Percentiles rank a stretch among this genome's conserved stretches.
Conservation (phyloP, 2,113 vertebrate genomes). For the Rhea pennata region DNA sequence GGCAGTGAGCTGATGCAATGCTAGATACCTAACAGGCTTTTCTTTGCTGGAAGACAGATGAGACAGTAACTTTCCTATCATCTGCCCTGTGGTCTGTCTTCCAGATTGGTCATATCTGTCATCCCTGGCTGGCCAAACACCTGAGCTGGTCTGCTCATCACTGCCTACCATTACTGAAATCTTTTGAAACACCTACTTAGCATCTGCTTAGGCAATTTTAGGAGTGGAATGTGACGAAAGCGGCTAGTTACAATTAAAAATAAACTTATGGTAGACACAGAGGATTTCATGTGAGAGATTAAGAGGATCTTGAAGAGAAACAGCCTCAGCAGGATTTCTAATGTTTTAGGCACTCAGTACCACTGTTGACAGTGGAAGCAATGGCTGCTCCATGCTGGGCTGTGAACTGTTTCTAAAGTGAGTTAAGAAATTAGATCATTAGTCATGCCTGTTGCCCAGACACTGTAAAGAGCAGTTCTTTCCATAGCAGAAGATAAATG, state of each 20-base stretch:
- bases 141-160: background rate
- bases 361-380: background rate
- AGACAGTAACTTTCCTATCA: background rate
- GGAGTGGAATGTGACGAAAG: background rate
- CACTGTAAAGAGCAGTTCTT: background rate
- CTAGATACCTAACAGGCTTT: rapidly evolving
- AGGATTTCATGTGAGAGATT: background rate
- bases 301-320: background rate
- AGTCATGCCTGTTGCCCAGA: background rate
- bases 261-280: rapidly evolving
- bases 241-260: background rate
- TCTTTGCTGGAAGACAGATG: background rate
- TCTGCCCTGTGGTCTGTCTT: background rate
- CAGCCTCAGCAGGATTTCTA: background rate
- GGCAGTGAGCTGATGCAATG: background rate
- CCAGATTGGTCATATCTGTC: background rate
- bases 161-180: background rate
- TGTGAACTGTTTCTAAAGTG: background rate
- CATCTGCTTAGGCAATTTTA: background rate
- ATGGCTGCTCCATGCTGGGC: background rate
- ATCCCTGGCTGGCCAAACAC: background rate
- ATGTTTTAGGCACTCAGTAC: background rate
- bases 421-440: background rate
- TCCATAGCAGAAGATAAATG: too few relatives aligned
- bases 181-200: background rate